These are phyloP conservation scores for Chrysodeixis includens DNA, from an alignment of 2,888 invertebrate species.

Conservation along the genomic window DNA sequence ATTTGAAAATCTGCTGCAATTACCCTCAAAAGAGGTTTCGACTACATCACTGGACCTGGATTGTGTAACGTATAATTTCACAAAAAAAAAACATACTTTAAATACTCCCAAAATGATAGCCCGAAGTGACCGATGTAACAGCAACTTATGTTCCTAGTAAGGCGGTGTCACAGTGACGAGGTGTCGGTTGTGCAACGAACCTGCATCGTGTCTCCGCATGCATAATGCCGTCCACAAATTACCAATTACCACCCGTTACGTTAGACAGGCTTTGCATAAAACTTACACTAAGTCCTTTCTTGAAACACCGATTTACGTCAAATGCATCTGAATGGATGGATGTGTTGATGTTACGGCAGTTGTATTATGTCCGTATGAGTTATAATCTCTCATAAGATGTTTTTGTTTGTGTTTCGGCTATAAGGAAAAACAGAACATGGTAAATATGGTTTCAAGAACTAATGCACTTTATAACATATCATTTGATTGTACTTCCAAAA, in stretches of 20 bases:
- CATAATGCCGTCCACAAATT: constrained; percentile 59
- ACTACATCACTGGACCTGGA: too few species aligned
- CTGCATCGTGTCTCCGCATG: constrained; percentile 49
- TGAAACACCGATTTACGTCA: constrained; percentile 30
- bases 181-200: constrained; percentile 54
- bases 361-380: constrained; percentile 9
- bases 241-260: constrained; percentile 60
- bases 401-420: background rate
- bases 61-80: too few species aligned
- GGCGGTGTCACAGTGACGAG: constrained; percentile 40
- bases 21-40: too few species aligned
- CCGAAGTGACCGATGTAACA: background rate
- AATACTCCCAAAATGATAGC: background rate
- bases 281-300: constrained; percentile 40
- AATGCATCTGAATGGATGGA: constrained; percentile 31
- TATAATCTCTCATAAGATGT: constrained; percentile 13
- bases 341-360: background rate
- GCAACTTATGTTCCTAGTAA: constrained; percentile 29
- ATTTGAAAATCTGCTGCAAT: too few species aligned
- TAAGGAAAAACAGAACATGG: background rate
- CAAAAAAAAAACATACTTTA: too few species aligned
- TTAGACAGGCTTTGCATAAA: constrained; percentile 41
- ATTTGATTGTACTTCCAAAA: background rate
- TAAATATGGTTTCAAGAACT: background rate
- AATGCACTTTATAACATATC: background rate